Percentiles rank a stretch among this genome's conserved stretches.
These are phyloP conservation scores for Papilio gigon DNA, from an alignment of 2,888 invertebrate species.

Conservation along the genomic window DNA sequence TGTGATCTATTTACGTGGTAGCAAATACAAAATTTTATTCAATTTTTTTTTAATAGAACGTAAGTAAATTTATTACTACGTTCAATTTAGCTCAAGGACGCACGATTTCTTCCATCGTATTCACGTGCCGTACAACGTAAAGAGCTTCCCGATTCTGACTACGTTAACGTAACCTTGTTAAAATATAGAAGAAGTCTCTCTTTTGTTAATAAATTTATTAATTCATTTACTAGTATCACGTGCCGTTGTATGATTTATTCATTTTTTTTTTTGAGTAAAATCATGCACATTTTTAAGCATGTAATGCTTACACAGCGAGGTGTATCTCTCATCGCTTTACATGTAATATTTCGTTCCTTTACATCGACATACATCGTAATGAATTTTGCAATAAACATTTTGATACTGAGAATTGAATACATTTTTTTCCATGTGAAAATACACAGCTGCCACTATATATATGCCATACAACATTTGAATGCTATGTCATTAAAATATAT, in stretches of 20 bases:
- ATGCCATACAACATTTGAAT: no score
- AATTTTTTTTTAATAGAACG: no score
- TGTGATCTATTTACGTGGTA: no score
- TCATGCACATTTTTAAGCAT: slow-evolving; percentile 1
- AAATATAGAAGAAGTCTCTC: slow-evolving; percentile 17
- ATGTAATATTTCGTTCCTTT: not conserved
- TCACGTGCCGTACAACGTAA: not conserved
- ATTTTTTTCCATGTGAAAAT: not conserved
- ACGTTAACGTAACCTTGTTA: slow-evolving; percentile 25
- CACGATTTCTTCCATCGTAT: not conserved
- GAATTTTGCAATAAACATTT: not conserved
- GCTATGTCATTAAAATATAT: no score
- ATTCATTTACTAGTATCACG: not conserved
- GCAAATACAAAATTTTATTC: no score
- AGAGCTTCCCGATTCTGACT: slow-evolving; percentile 1
- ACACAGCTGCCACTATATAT: not conserved
- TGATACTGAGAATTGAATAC: not conserved
- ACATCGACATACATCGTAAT: no score
- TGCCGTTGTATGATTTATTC: not conserved
- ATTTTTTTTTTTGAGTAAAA: not conserved
- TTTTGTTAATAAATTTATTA: not conserved
- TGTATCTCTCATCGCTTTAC: not conserved
- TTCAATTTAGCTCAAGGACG: not conserved
- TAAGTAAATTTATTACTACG: no score
- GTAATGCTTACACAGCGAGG: no score